Evolutionary conservation across 2,113 vertebrate genomes (phyloP), one percentile per base, ranked within the genome.

Genomic region (Toxotes chatareus): DNA sequence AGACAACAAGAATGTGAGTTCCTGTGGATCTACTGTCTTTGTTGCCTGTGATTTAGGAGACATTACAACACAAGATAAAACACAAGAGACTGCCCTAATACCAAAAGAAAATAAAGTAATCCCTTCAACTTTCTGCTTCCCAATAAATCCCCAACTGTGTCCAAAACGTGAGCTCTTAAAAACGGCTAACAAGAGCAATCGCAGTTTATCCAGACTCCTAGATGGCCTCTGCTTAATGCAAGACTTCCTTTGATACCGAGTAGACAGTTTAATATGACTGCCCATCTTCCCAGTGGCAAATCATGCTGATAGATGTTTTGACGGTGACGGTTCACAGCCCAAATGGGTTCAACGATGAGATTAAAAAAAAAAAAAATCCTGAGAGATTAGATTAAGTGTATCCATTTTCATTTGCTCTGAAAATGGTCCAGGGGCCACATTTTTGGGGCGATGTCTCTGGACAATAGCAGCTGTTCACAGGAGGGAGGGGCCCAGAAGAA

Each of bases 401-500:
- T 94, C 89, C 46, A 27, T 91, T 96, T 95, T 93, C 46, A 90
- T 93, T 84, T 90, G 73, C 23, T 73, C 88, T 88, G 90, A 95
- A 93, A 71, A 31, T 34, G 74, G 72, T 93, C 92, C 90, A 94
- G 88, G 73, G 89, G 89, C 93, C 88, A 91, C 66, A 23, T 82
- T 82, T 91, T 92, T 88, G 91, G 90, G 91, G 90, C 70, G 59
- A 90, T 90, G 87, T 77, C 70, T 79, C 80, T 69, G 93, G 90
- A 83, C 87, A 68, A 34, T 60, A 55, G 88, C 96, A 97, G 95
- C 94, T 96, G 94, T 94, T 96, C 55, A 51, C 86, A 82, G 77
- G 62, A 60, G 81, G 87, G 60, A 60, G 51, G 57, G 60, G 16
- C 4, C 61, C 49, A 90, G 80, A 91, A 91, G 85, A 95, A 94